Base-by-base conservation (phyloP, 2,797 vertebrate genomes). In the Anabacerthia variegaticeps region DNA sequence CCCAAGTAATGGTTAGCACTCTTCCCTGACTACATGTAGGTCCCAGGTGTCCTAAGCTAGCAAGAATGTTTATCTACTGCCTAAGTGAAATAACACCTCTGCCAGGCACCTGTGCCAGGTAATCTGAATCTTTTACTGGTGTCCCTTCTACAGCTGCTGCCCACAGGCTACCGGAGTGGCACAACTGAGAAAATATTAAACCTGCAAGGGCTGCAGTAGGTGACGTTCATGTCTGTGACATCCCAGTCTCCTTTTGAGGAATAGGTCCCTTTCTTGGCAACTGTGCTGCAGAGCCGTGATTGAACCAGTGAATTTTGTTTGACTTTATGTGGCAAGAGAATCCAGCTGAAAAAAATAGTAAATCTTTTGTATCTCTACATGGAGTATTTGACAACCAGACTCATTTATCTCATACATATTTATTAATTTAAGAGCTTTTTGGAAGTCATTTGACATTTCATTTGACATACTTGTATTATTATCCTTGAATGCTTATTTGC, bases 401-500 rank as follows among this genome's bases (percentile, higher is more conserved):
- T 97, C 78, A 96, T 98, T 97, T 97, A 92, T 95, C 96, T 98
- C 97, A 98, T 97, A 89, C 97, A 98, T 97, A 98, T 98, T 97
- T 97, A 98, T 98, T 97, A 97, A 94, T 97, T 97, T 97, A 97
- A 98, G 97, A 97, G 97, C 94, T 97, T 97, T 98, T 97, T 97
- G 95, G 96, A 97, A 98, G 96, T 97, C 92, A 97, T 98, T 98
- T 98, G 97, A 97, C 96, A 98, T 98, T 98, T 98, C 96, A 97
- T 98, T 97, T 97, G 97, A 96, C 94, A 93, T 97, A 97, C 97
- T 98, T 98, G 94, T 96, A 97, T 97, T 98, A 97, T 97, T 98
- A 97, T 93, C 89, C 89, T 97, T 97, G 97, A 98, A 98, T 97
- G 92, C 80, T 95, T 97, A 97, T 97, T 98, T 98, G 95, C 56